Evolutionary conservation across 1,140 invertebrate genomes (phyloP).

Genomic region (Drosophila mayri): DNA sequence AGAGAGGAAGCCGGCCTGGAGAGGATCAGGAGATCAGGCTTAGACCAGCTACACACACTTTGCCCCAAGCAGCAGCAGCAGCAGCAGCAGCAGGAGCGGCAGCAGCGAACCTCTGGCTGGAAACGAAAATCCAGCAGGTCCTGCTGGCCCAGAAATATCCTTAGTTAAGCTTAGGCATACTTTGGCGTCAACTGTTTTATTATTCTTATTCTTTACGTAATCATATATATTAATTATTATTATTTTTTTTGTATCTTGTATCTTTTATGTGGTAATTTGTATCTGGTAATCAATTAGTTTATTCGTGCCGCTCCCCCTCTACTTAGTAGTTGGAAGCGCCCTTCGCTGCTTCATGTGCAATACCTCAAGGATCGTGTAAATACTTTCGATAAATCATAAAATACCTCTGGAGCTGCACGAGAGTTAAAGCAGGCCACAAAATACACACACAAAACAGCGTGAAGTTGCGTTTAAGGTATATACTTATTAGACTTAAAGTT

Average conservation of each 20-base stretch:
- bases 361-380: constrained; percentile 69
- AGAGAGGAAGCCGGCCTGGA: constrained; percentile 37
- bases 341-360: constrained; percentile 75
- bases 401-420: constrained; percentile 51
- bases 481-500: constrained; percentile 64
- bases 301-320: constrained; percentile 59
- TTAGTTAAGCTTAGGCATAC: constrained; percentile 46
- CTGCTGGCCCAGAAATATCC: constrained; percentile 21
- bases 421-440: constrained; percentile 13
- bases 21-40: background rate
- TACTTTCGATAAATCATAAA: constrained; percentile 56
- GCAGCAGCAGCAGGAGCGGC: background rate
- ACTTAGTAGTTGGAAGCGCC: constrained; percentile 70
- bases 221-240: constrained; percentile 12
- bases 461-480: constrained; percentile 50
- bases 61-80: constrained; percentile 44
- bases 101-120: too few relatives aligned
- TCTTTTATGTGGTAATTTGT: constrained; percentile 9
- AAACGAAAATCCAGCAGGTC: too few relatives aligned
- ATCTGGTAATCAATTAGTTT: constrained; percentile 30
- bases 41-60: constrained; percentile 77
- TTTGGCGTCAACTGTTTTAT: constrained; percentile 51
- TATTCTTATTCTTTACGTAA: constrained; percentile 35
- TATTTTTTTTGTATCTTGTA: constrained; percentile 29
- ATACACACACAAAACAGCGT: constrained; percentile 14